Percentiles rank a stretch among this genome's conserved stretches.
These are phyloP conservation scores for Amiota communis DNA, from an alignment of 2,888 invertebrate species.

Conservation along the genomic window DNA sequence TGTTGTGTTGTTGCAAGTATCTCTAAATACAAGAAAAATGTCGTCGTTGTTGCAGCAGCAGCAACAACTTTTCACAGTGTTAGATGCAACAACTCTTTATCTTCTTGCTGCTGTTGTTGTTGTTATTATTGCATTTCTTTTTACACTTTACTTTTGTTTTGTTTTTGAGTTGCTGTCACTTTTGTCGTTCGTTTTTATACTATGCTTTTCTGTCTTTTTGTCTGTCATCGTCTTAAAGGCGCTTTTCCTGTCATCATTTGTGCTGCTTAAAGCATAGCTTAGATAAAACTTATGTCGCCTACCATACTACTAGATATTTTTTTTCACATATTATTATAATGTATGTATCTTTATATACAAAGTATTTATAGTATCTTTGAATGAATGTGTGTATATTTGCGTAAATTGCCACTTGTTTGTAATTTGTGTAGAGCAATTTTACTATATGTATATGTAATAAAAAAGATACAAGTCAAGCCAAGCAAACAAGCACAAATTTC, in stretches of 20 bases:
- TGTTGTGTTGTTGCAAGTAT: slow-evolving; percentile 7
- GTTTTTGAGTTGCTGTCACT: slow-evolving; percentile 18
- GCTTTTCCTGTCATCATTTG: slow-evolving; percentile 61
- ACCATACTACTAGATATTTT: no score
- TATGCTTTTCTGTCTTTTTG: slow-evolving; percentile 38
- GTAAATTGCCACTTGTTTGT: background rate
- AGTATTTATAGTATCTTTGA: background rate
- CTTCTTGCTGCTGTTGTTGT: slow-evolving; percentile 43
- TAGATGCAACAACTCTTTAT: background rate
- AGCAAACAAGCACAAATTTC: background rate
- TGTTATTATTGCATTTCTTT: slow-evolving; percentile 17
- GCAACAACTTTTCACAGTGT: background rate
- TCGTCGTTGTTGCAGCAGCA: no score
- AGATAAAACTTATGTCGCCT: slow-evolving; percentile 11
- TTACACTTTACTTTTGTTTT: slow-evolving; percentile 16
- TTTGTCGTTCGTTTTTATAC: slow-evolving; percentile 41
- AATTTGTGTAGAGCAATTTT: background rate
- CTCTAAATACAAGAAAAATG: background rate
- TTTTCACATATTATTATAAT: no score
- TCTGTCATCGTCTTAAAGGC: slow-evolving; percentile 43
- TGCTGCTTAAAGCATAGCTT: slow-evolving; percentile 27
- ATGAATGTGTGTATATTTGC: slow-evolving; percentile 12
- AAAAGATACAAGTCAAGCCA: no score
- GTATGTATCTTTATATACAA: no score
- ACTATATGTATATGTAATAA: no score